Evolutionary conservation across 1,140 invertebrate genomes (phyloP), one percentile per base, ranked within the genome.

Genomic region (Cydia amplana): DNA sequence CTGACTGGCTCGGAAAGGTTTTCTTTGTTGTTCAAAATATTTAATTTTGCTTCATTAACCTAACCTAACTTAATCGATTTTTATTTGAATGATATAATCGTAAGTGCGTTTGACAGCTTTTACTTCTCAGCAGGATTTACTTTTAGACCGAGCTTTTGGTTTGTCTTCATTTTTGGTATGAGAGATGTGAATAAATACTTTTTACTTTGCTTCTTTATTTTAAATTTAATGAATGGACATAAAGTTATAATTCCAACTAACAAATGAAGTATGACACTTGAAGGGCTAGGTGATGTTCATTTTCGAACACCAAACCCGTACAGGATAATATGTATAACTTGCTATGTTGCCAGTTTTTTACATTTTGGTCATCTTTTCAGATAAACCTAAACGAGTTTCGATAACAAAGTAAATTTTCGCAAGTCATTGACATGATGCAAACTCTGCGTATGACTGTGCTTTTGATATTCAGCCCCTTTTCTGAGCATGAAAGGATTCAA

Each of bases 391-490:
- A 60, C 55, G 55, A 60, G 55, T 60, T 23, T 60, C 55, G 2
- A 23, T 60, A 60, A 60, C 55, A 60, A 60, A 60, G 55, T 23
- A 60, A 60, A 18, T 70, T 36, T 70, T 70, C 32, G 65, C 65
- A 70, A 36, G 28, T 70, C 65, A 70, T 70, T 70, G 16, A 40
- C 65, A 70, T 18, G 65, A 70, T 70, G 65, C 65, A 20, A 70
- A 70, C 65, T 32, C 28, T 36, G 32, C 65, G 65, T 36, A 70
- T 36, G 65, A 40, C 65, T 70, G 25, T 70, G 65, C 65, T 70
- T 70, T 70, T 70, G 65, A 70, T 70, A 70, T 70, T 70, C 65
- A 70, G 65, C 28, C 65, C 65, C 65, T 70, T 36, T 70, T 70
- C 65, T n/a, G 65, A 36, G 18, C 32, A 70, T 70, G 55, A 70